These are phyloP conservation scores for Lasiurus borealis DNA, from an alignment of 2,113 vertebrate genomes.

Conservation along the genomic window DNA sequence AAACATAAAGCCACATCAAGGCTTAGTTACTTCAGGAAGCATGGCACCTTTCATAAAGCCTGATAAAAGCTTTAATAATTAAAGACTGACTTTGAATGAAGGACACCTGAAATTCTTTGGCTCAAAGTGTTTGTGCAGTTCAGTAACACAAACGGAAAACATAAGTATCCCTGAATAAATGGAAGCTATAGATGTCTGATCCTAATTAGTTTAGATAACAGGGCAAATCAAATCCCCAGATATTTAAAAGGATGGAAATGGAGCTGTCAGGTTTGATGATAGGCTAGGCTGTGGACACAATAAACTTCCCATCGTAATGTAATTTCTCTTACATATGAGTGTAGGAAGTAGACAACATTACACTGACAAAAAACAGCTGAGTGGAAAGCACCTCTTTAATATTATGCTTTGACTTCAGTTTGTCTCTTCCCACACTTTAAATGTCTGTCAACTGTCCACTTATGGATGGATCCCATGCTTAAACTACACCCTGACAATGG, in stretches of 20 bases:
- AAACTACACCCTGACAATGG: neutral
- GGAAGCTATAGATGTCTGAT: neutral
- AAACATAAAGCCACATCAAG: constrained; percentile 50
- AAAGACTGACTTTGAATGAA: constrained; percentile 58
- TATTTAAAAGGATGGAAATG: neutral
- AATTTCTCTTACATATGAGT: constrained; percentile 15
- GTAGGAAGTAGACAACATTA: neutral
- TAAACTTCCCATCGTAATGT: constrained; percentile 33
- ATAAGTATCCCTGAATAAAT: neutral
- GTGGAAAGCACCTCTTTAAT: neutral
- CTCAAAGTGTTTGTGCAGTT: constrained; percentile 3
- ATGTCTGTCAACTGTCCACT: neutral
- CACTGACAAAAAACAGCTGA: neutral
- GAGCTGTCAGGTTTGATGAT: constrained; percentile 24
- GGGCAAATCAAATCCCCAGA: constrained; percentile 49
- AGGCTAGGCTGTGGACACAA: neutral
- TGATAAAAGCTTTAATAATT: constrained; percentile 68
- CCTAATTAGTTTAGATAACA: constrained; percentile 61
- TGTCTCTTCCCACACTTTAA: neutral
- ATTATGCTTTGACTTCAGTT: neutral
- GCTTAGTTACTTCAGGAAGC: constrained; percentile 57
- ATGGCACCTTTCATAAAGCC: constrained; percentile 40
- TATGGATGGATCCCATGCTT: neutral
- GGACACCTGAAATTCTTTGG: constrained; percentile 5
- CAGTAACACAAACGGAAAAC: neutral